A percentile compares a stretch with the other conserved stretches of the same genome.
phyloP scores from a whole-genome alignment of 1,140 invertebrate genomes.

The Pachyrhynchus sulphureomaculatus region DNA sequence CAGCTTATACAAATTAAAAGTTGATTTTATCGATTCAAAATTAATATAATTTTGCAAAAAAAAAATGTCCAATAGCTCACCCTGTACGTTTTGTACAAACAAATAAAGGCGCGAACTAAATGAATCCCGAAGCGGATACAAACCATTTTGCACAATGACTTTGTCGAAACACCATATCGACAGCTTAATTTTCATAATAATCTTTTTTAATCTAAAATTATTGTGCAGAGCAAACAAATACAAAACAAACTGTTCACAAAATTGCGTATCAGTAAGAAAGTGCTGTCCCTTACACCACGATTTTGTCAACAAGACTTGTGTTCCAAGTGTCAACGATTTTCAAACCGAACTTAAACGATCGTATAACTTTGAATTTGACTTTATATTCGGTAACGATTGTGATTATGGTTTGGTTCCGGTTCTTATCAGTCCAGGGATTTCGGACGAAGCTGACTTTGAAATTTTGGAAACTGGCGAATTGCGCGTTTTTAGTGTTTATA shows the following conservation, averaged over 20 bases:
- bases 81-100: slow-evolving; percentile 14
- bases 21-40: too few species aligned
- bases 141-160: slow-evolving; percentile 4
- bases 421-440: neutral
- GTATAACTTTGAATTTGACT: neutral
- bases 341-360: neutral
- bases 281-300: slow-evolving; percentile 1
- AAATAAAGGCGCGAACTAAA: slow-evolving; percentile 1
- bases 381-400: neutral
- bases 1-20: too few species aligned
- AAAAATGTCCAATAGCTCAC: neutral
- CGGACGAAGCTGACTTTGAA: neutral
- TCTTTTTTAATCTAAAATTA: neutral
- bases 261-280: neutral
- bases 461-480: slow-evolving; percentile 12
- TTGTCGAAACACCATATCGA: slow-evolving; percentile 1
- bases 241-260: neutral
- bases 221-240: too few species aligned
- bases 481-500: neutral
- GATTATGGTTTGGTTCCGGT: too few species aligned
- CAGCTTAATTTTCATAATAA: neutral
- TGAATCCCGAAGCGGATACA: neutral
- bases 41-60: too few species aligned
- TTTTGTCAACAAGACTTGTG: neutral
- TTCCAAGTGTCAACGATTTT: neutral